Evolutionary conservation across 1,140 invertebrate species (phyloP), one percentile per base, ranked within the genome.

Genomic region (Platyura marginata): DNA sequence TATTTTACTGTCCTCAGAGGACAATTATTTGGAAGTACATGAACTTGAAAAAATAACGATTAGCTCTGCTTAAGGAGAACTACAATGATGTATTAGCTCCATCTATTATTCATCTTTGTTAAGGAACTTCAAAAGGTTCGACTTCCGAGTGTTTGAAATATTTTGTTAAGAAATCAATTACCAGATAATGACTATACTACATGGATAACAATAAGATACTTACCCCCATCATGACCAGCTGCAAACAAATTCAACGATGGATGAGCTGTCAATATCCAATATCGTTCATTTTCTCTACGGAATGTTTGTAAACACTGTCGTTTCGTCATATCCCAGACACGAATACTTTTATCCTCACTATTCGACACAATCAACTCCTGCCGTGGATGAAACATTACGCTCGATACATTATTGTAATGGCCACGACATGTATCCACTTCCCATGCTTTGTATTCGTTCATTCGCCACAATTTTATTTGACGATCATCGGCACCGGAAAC

Each of bases 401-500:
- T 97, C 0, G 93, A 98, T 1, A 99, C 94, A 63, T 99, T 99
- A 66, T 98, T 96, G 66, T 98, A 98, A 64, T 99, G 96, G 1
- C 96, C 95, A 37, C 96, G 75, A 52, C 93, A 98, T 1, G 93
- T 94, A 57, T 99, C 96, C 18, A 98, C 90, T 66, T 99, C 95
- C 95, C 95, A 98, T 1, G 94, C 95, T 70, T 93, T 95, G 22
- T 83, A 77, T 64, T 98, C 95, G 62, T 97, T 98, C 89, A 98
- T 97, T 47, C 96, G 70, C 95, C 95, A 99, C 44, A 99, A 67
- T 63, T 99, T 99, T 9, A 99, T 81, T 55, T 94, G 86, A 19
- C 94, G 68, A 66, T 99, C 96, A 66, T 99, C 96, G 35, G 93
- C 94, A 11, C 91, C 95, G 3, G 95, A 98, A 0, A 91, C 89